Base-by-base conservation (phyloP, 2,888 invertebrate species). In the Eupithecia vulgata region DNA sequence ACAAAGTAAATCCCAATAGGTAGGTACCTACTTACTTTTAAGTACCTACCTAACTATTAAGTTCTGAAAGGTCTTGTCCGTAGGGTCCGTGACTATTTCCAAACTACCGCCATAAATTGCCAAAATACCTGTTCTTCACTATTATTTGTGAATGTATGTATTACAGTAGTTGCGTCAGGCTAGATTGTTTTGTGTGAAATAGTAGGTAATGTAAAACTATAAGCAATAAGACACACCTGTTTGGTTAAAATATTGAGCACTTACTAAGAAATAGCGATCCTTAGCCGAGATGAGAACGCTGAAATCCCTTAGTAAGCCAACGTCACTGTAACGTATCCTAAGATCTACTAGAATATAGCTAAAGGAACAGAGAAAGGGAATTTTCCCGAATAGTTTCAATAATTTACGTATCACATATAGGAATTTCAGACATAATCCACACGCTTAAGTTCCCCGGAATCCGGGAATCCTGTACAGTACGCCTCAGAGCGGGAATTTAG, bases 401-500 rank as follows among this genome's bases (percentile, higher is more conserved):
- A 59, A 68, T 67, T 67, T 68, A 68, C 45, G 67, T 52, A 35
- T 64, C 61, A 71, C 67, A 61, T 40, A 71, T 72, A 67, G 70
- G 67, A 72, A 72, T 75, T 70, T 70, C 67, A 75, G 61, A 67
- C 67, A 62, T 75, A 75, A 75, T 75, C 70, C 67, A 65, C 72
- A 57, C 67, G 59, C 67, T 70, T 68, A 37, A 52, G 75, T 72
- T 64, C 57, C 48, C 62, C 10, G 70, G 75, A 69, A 75, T 74
- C 61, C 64, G 42, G 70, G 75, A 69, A 75, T 74, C 61, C 71
- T 64, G 37, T 61, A 73, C 75, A 61, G 70, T 73, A 76, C 67
- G 79, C 74, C 73, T 59, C 42, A 35, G 40, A 68, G 74, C 73
- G 42, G 72, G 79, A 79, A 80, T 80, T 78, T 78, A 77, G 78